Base-by-base conservation (phyloP, 2,797 vertebrate genomes). In the Lycodopsis pacificus region DNA sequence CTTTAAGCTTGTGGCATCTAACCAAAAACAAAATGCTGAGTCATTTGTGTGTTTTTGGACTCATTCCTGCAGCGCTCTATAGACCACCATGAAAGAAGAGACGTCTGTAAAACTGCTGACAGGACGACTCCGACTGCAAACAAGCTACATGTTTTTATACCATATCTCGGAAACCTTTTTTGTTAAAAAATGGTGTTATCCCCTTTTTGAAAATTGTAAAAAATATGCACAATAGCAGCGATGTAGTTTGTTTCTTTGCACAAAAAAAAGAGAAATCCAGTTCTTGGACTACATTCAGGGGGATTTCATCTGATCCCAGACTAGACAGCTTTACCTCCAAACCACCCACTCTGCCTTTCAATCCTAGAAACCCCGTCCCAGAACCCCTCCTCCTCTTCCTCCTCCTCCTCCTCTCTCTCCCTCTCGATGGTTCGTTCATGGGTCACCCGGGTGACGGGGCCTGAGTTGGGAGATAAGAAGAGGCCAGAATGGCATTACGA, bases 401-500 rank as follows among this genome's bases (percentile, higher is more conserved):
- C 51, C 70, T 75, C 66, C 74, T 75, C 62, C 71, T 85, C 88
- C 4, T 51, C 49, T 2, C 69, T 53, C 66, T 62, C 66, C 65
- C 73, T 85, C 88, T 86, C 75, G 77, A 89, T 89, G 86, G 79
- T 48, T 75, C 86, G 91, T 91, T 93, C 92, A 92, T 62, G 90
- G 94, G 93, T 95, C 93, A 94, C 69, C 90, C 51, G 71, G 88
- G 92, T 88, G 90, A 94, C 91, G 79, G 86, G 84, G 93, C 91
- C 92, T 94, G 94, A 95, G 91, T 89, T 76, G 80, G 72, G 87
- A 94, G 94, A 95, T 95, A 95, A 95, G 94, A 76, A 59, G 79
- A 89, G 87, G 86, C 89, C 92, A 92, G 89, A 91, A 90, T 85
- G 91, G 89, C 90, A 88, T 94, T 93, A 95, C 87, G 86, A 91